Evolutionary conservation across 2,797 vertebrate species (phyloP).

Genomic region (Diplodus puntazzo): DNA sequence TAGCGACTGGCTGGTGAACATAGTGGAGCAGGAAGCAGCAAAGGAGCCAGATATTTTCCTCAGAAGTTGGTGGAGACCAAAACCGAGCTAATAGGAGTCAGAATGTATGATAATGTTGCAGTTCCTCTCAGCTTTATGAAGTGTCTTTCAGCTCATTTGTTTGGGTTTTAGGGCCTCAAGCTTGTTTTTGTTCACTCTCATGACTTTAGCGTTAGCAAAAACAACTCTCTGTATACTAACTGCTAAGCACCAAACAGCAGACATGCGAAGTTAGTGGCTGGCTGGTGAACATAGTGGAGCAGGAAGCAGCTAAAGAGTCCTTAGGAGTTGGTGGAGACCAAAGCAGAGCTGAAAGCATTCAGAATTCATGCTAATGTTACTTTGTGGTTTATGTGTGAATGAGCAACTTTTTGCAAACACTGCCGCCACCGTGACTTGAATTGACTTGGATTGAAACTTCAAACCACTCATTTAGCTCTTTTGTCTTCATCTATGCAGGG

Average conservation of each 20-base stretch:
- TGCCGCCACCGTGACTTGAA: accelerated
- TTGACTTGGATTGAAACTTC: background rate
- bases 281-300: background rate
- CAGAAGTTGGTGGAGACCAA: no score
- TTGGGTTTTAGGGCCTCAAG: background rate
- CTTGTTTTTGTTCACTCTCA: background rate
- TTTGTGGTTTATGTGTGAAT: background rate
- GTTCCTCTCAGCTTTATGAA: background rate
- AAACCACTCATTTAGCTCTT: background rate
- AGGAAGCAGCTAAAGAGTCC: background rate
- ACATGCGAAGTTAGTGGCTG: background rate
- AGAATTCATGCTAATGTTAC: no score
- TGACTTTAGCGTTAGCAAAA: no score
- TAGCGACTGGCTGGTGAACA: no score
- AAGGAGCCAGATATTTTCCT: no score
- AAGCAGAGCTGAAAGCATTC: background rate
- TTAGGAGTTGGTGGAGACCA: conserved; percentile 1
- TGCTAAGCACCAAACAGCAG: no score
- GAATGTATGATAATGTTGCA: background rate
- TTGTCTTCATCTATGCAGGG: conserved; percentile 4
- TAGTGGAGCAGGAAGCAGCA: no score
- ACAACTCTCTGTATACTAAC: background rate
- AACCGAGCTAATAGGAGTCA: no score
- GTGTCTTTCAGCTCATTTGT: background rate
- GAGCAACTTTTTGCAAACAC: background rate